A percentile compares a stretch with the other conserved stretches of the same genome.
These are phyloP conservation scores for Aspidiotus destructor DNA, from an alignment of 2,888 invertebrate genomes.

Conservation along the genomic window DNA sequence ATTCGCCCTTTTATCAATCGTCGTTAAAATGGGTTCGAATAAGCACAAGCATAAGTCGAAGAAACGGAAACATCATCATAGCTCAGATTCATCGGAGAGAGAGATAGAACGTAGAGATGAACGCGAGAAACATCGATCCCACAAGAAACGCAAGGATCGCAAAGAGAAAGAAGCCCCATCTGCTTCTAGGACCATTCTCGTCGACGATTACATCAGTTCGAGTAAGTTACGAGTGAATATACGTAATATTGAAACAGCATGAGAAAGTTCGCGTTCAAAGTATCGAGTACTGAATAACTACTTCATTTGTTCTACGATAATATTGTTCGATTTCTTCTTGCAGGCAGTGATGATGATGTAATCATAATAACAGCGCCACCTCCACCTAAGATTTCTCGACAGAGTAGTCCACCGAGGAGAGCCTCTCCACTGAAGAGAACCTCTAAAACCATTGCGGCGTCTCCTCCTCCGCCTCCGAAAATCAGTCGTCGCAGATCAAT, in stretches of 20 bases:
- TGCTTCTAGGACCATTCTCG: constrained; percentile 8
- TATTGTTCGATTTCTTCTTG: background rate
- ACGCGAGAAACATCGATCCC: constrained; percentile 45
- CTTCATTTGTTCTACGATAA: too few relatives aligned
- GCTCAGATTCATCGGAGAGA: constrained; percentile 46
- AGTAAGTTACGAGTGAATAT: constrained; percentile 1
- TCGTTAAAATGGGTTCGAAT: constrained; percentile 30
- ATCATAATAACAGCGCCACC: constrained; percentile 36
- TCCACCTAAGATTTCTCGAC: constrained; percentile 36
- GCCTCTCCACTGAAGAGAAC: background rate
- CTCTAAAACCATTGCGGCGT: background rate
- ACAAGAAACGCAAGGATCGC: constrained; percentile 45
- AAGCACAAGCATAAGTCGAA: constrained; percentile 40
- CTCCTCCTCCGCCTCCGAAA: constrained; percentile 33
- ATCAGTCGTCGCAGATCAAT: constrained; percentile 16
- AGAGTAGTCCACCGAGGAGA: constrained; percentile 27
- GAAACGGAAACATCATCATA: constrained; percentile 57
- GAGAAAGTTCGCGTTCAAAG: too few relatives aligned
- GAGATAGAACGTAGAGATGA: constrained; percentile 40
- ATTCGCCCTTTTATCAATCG: background rate
- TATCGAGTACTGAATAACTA: too few relatives aligned
- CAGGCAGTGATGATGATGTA: constrained; percentile 34
- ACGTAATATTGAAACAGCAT: too few relatives aligned
- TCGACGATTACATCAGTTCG: constrained; percentile 22
- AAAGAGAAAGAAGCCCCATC: constrained; percentile 39